phyloP scores from a whole-genome alignment of 1,140 invertebrate genomes.

The Eubasilissa regina region DNA sequence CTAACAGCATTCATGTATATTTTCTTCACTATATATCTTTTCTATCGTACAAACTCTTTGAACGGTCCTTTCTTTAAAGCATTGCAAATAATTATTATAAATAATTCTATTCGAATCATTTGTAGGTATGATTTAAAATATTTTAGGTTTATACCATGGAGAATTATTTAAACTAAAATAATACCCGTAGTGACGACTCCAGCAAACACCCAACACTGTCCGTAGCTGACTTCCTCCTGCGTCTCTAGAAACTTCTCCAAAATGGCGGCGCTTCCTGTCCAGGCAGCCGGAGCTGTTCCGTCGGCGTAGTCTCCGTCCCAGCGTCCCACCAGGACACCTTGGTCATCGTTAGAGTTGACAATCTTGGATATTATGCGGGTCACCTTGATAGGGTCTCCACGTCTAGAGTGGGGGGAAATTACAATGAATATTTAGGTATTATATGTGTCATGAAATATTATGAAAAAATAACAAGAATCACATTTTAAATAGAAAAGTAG shows the following conservation, averaged over 20 bases:
- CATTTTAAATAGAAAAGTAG: too few species aligned
- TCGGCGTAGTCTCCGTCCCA: constrained; percentile 84
- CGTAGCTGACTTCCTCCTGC: constrained; percentile 78
- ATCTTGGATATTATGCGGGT: constrained; percentile 81
- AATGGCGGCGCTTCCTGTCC: constrained; percentile 79
- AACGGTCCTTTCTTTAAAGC: too few species aligned
- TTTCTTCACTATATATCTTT: too few species aligned
- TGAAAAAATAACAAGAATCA: too few species aligned
- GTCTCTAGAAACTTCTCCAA: constrained; percentile 76
- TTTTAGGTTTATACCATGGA: constrained; percentile 63
- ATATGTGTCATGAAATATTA: too few species aligned
- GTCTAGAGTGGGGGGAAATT: constrained; percentile 61
- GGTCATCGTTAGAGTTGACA: constrained; percentile 82
- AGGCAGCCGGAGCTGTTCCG: constrained; percentile 77
- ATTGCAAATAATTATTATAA: too few species aligned
- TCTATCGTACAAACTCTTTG: too few species aligned
- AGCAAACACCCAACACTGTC: constrained; percentile 87
- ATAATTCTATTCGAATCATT: too few species aligned
- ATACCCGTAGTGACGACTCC: constrained; percentile 79
- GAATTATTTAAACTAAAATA: neutral
- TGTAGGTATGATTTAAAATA: too few species aligned
- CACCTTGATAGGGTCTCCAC: constrained; percentile 83
- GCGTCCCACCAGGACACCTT: constrained; percentile 79
- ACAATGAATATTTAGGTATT: too few species aligned
- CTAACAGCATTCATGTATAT: too few species aligned